Evolutionary conservation across 2,888 invertebrate species (phyloP).

Genomic region (Heliconius ethilla): DNA sequence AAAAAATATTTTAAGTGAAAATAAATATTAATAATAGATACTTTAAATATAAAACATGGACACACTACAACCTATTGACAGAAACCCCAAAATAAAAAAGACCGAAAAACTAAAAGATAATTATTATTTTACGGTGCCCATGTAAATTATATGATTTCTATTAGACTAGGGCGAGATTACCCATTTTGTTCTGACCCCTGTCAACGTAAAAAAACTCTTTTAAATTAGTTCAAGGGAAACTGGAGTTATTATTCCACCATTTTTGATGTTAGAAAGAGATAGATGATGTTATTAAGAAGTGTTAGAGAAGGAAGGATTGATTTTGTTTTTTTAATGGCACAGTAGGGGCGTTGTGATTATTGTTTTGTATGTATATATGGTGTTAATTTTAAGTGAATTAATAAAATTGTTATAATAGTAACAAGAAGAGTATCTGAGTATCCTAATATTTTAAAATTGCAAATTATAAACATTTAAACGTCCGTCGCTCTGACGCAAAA

Average conservation of each 20-base stretch:
- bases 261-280: constrained; percentile 56
- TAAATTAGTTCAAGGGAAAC: constrained; percentile 49
- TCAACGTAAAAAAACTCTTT: constrained; percentile 23
- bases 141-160: constrained; percentile 69
- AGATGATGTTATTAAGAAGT: constrained; percentile 56
- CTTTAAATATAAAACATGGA: constrained; percentile 36
- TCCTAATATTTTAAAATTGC: background rate
- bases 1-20: too few species aligned
- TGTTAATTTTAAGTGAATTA: constrained; percentile 28
- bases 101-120: constrained; percentile 62
- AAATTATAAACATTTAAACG: background rate
- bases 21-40: too few species aligned
- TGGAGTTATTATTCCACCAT: constrained; percentile 63
- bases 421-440: background rate
- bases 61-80: constrained; percentile 56
- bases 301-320: constrained; percentile 55
- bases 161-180: constrained; percentile 48
- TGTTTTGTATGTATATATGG: constrained; percentile 57
- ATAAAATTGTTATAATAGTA: background rate
- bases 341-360: constrained; percentile 60
- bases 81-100: constrained; percentile 52
- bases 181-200: constrained; percentile 48
- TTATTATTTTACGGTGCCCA: constrained; percentile 72
- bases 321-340: constrained; percentile 52
- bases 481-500: background rate